A percentile compares a stretch with the other conserved stretches of the same genome.
Evolutionary conservation across 2,888 invertebrate species (phyloP).

Genomic region (Torymus texanus): DNA sequence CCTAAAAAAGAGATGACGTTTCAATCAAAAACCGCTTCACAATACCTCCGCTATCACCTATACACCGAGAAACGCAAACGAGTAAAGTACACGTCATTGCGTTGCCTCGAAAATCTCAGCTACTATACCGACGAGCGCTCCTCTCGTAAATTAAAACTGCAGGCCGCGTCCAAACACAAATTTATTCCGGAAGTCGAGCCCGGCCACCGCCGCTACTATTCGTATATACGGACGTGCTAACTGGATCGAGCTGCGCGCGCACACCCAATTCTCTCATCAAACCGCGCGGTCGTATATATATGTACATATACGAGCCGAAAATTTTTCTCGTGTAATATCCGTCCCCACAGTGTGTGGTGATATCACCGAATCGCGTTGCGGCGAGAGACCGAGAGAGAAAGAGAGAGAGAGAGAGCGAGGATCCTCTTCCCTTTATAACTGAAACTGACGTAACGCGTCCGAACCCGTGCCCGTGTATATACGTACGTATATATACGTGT

Average conservation of each 20-base stretch:
- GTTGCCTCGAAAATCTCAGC: no score
- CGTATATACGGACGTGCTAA: no score
- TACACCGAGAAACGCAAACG: no score
- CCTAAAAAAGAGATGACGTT: no score
- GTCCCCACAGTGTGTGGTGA: constrained; percentile 5
- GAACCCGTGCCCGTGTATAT: no score
- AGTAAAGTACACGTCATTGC: no score
- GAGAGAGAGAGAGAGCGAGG: not conserved
- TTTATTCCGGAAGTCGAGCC: constrained; percentile 29
- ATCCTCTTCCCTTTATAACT: constrained; percentile 1
- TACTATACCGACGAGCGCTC: no score
- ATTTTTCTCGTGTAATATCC: constrained; percentile 21
- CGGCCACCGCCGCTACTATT: no score
- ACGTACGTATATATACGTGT: no score
- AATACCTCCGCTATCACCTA: no score
- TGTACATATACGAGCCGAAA: not conserved
- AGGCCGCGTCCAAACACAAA: constrained; percentile 31
- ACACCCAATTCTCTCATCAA: not conserved
- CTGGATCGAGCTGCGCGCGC: no score
- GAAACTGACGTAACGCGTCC: constrained; percentile 30
- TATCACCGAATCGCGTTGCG: constrained; percentile 12
- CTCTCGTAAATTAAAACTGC: constrained; percentile 13
- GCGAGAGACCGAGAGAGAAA: not conserved
- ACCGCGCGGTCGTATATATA: not conserved
- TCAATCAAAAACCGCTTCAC: no score